These are phyloP conservation scores for Antheraea pernyi DNA, from an alignment of 1,140 invertebrate species.

Conservation along the genomic window DNA sequence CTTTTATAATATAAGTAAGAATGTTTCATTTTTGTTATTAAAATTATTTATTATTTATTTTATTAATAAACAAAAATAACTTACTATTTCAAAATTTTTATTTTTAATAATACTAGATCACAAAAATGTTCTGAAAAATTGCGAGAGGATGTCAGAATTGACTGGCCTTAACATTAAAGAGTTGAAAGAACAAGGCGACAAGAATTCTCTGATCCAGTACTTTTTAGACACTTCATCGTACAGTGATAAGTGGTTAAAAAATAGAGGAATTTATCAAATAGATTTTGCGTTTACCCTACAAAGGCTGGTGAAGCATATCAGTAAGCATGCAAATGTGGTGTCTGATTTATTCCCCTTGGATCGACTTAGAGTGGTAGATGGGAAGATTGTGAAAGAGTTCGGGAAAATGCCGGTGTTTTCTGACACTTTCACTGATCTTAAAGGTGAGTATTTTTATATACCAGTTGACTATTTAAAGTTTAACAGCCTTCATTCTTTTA, in stretches of 20 bases:
- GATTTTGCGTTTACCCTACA: slow-evolving; percentile 51
- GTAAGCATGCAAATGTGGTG: slow-evolving; percentile 38
- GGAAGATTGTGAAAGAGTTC: slow-evolving; percentile 33
- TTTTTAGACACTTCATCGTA: slow-evolving; percentile 56
- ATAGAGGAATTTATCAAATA: slow-evolving; percentile 41
- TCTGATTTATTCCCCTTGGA: slow-evolving; percentile 33
- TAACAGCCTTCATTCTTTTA: no score
- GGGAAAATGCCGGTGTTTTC: slow-evolving; percentile 28
- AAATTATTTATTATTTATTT: no score
- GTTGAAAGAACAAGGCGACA: slow-evolving; percentile 50
- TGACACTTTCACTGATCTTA: slow-evolving; percentile 23
- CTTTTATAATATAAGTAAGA: no score
- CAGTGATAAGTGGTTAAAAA: slow-evolving; percentile 41
- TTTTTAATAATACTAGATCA: slow-evolving; percentile 41
- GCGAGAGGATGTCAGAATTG: slow-evolving; percentile 49
- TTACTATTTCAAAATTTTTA: no score
- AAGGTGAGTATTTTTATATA: slow-evolving; percentile 20
- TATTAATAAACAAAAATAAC: no score
- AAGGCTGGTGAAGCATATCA: slow-evolving; percentile 49
- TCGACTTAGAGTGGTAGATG: slow-evolving; percentile 22
- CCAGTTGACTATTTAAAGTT: no score
- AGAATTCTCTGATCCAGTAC: slow-evolving; percentile 57
- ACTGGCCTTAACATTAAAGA: slow-evolving; percentile 56
- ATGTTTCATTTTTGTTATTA: no score
- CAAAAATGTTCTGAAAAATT: slow-evolving; percentile 46